phyloP scores from a whole-genome alignment of 2,797 vertebrate species.

The Rachycentron canadum region DNA sequence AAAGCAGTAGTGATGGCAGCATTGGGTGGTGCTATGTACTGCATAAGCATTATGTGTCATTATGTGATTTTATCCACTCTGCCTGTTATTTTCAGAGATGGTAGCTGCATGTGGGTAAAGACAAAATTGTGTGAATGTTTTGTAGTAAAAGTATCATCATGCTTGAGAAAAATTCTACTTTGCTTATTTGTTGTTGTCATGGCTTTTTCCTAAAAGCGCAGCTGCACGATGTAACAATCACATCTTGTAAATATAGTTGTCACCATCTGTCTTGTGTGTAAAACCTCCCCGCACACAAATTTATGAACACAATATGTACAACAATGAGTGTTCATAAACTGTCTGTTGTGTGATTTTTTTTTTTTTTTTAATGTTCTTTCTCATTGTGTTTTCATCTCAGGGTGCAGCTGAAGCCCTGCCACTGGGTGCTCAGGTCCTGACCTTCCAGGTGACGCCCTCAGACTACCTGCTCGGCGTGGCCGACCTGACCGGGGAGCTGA shows the following conservation, averaged over 20 bases:
- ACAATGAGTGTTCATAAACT: neutral
- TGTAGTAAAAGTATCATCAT: neutral
- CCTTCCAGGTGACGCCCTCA: conserved; percentile 93
- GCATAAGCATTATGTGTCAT: conserved; percentile 32
- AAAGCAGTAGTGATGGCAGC: neutral
- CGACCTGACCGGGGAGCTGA: conserved; percentile 96
- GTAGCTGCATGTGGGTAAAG: neutral
- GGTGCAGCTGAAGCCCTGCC: conserved; percentile 47
- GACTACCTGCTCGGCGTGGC: conserved; percentile 98
- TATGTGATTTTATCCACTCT: conserved; percentile 19
- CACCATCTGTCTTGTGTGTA: too few species aligned
- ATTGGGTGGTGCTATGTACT: neutral
- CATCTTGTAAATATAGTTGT: neutral
- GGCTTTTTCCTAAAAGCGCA: neutral
- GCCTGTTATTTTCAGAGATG: conserved; percentile 12
- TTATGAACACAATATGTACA: neutral
- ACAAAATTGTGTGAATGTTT: conserved; percentile 18
- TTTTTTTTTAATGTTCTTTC: neutral
- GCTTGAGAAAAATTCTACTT: neutral
- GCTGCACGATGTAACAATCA: neutral
- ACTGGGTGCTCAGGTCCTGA: conserved; percentile 76
- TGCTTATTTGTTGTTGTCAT: neutral
- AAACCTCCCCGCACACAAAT: neutral
- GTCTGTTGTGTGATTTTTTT: too few species aligned
- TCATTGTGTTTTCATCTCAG: conserved; percentile 51